Evolutionary conservation across 2,888 invertebrate species (phyloP).

Genomic region (Coenonympha arcania): DNA sequence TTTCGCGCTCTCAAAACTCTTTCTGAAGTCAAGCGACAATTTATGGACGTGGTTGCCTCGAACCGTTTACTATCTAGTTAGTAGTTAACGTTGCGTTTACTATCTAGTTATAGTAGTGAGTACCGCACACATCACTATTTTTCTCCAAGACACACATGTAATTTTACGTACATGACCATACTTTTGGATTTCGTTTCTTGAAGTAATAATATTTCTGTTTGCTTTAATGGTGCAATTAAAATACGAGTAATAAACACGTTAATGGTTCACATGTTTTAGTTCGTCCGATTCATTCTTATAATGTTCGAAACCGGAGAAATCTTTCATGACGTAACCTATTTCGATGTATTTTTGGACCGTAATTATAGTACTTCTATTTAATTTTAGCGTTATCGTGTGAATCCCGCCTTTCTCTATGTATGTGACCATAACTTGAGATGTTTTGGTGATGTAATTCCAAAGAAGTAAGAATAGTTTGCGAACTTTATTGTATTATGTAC

Average conservation of each 20-base stretch:
- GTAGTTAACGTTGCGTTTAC: no score
- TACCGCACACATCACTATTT: no score
- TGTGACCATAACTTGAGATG: constrained; percentile 71
- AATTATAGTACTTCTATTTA: constrained; percentile 30
- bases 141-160: no score
- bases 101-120: no score
- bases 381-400: constrained; percentile 41
- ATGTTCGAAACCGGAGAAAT: not conserved
- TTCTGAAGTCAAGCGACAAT: no score
- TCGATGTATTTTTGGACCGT: not conserved
- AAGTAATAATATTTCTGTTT: no score
- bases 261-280: constrained; percentile 4
- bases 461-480: constrained; percentile 70
- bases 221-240: no score
- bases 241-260: constrained; percentile 18
- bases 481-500: constrained; percentile 54
- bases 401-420: constrained; percentile 64
- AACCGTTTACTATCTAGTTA: no score
- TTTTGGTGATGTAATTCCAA: constrained; percentile 75
- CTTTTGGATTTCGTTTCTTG: no score
- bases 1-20: no score
- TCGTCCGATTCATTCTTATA: constrained; percentile 9
- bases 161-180: no score
- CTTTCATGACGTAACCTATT: not conserved
- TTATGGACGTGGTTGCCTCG: no score